Conservation (phyloP, 1,140 invertebrate genomes). For the Pemphigus obesinymphae region DNA sequence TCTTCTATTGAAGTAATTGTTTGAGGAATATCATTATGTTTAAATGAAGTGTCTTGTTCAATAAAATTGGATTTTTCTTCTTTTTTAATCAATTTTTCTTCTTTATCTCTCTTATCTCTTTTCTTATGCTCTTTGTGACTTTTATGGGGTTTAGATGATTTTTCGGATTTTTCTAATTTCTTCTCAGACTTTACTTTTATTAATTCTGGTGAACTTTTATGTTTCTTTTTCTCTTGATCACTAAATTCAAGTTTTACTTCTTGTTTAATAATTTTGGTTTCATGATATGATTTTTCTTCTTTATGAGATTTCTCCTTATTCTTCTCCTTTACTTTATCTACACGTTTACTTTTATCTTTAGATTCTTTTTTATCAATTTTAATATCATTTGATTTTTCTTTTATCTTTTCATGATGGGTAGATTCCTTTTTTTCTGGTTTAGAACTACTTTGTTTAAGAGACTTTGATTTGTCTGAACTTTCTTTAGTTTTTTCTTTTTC, state of each 20-base stretch:
- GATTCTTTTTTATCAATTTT: constrained; percentile 45
- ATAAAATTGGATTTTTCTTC: constrained; percentile 31
- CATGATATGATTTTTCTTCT: constrained; percentile 53
- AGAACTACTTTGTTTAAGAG: constrained; percentile 40
- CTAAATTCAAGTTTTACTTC: constrained; percentile 43
- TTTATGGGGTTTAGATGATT: constrained; percentile 31
- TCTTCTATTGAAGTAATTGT: constrained; percentile 7
- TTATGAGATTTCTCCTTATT: constrained; percentile 55
- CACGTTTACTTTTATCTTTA: constrained; percentile 53
- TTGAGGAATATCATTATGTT: constrained; percentile 14
- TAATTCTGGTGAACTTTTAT: constrained; percentile 49
- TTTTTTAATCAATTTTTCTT: constrained; percentile 45
- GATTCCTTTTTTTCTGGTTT: constrained; percentile 28
- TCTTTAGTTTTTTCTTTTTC: constrained; percentile 45
- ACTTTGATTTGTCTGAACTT: constrained; percentile 33
- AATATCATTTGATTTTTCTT: constrained; percentile 40
- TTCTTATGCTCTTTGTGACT: constrained; percentile 45
- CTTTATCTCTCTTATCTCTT: constrained; percentile 49
- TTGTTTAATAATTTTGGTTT: constrained; percentile 45
- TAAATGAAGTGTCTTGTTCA: background rate
- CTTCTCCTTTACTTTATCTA: constrained; percentile 53
- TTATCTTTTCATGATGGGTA: constrained; percentile 28
- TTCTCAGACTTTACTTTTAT: constrained; percentile 48
- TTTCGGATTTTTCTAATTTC: constrained; percentile 56
- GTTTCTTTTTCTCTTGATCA: constrained; percentile 47